These are phyloP conservation scores for Erebia palarica DNA, from an alignment of 2,888 invertebrate genomes.

Conservation along the genomic window DNA sequence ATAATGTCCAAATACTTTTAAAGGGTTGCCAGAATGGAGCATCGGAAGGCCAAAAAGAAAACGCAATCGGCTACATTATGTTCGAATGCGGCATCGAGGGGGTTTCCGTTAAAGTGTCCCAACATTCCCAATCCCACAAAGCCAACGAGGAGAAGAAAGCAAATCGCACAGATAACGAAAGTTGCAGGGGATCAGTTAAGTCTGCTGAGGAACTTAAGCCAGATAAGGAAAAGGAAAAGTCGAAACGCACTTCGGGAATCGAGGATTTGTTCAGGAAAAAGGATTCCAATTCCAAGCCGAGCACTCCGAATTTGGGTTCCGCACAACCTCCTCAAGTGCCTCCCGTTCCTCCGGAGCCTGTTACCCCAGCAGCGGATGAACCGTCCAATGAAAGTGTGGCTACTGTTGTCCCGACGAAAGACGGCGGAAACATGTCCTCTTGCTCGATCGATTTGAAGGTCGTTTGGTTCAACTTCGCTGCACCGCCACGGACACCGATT, in stretches of 20 bases:
- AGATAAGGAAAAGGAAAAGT: constrained; percentile 62
- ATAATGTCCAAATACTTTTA: constrained; percentile 2
- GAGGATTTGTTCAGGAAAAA: constrained; percentile 77
- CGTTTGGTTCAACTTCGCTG: constrained; percentile 99
- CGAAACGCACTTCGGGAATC: constrained; percentile 67
- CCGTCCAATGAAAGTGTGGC: constrained; percentile 62
- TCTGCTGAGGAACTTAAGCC: constrained; percentile 75
- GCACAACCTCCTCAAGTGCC: constrained; percentile 64
- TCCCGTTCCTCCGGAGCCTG: constrained; percentile 51
- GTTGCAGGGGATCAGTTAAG: constrained; percentile 74
- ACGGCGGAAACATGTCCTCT: constrained; percentile 90
- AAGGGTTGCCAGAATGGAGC: constrained; percentile 66
- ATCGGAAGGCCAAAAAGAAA: constrained; percentile 81
- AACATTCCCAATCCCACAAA: constrained; percentile 90
- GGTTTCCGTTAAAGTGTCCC: constrained; percentile 88
- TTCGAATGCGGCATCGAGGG: constrained; percentile 98
- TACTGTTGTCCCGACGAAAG: constrained; percentile 78
- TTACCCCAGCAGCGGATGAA: constrained; percentile 69
- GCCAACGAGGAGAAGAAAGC: constrained; percentile 84
- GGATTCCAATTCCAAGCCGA: constrained; percentile 83
- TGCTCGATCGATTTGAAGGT: constrained; percentile 94
- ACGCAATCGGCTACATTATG: constrained; percentile 95
- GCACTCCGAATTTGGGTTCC: constrained; percentile 81
- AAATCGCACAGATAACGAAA: constrained; percentile 61
- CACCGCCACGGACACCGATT: constrained; percentile 96